Evolutionary conservation across 2,888 invertebrate species (phyloP), one percentile per base, ranked within the genome.

Genomic region (Synergus itoensis): DNA sequence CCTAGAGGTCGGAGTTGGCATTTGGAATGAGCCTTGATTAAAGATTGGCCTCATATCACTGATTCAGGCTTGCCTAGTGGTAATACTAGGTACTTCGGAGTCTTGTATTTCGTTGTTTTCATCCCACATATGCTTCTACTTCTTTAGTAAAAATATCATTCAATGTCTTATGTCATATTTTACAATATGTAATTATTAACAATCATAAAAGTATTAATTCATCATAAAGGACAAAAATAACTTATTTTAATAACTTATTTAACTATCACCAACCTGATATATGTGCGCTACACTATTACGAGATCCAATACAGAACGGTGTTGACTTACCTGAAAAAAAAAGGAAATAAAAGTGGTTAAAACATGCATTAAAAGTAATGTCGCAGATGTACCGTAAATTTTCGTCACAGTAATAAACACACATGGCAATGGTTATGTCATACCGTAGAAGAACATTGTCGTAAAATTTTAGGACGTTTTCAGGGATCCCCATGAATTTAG

Each of bases 41-140:
- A 89, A 85, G 87, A 90, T 89, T 88, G 89, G 87, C 87, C 86
- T 87, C 88, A 88, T 90, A 90, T 88, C 90, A 88, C 86, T 89
- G 89, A 90, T 90, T 89, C 89, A 84, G 84, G 80, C 86, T 89
- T 89, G 86, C 87, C 89, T 88, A 86, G 86, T 84, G 86, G 87
- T 90, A 90, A 90, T 89, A 85, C 85, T 86, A 88, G 28, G 28
- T 28, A 28, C 85, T 87, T 86, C 87, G 88, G 86, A 89, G 88
- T 90, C 90, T 89, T 90, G 90, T 90, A 85, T 82, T 84, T 85
- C 83, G 87, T 87, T 86, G 81, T 87, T 85, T 83, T 87, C 85
- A 87, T 88, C 86, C 87, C 84, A 77, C 84, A 77, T 85, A 82
- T 79, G 76, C 80, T 85, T 84, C 80, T 83, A 85, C 86, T 86